Evolutionary conservation across 2,113 vertebrate genomes (phyloP).

Genomic region (Chascanopsetta lugubris): DNA sequence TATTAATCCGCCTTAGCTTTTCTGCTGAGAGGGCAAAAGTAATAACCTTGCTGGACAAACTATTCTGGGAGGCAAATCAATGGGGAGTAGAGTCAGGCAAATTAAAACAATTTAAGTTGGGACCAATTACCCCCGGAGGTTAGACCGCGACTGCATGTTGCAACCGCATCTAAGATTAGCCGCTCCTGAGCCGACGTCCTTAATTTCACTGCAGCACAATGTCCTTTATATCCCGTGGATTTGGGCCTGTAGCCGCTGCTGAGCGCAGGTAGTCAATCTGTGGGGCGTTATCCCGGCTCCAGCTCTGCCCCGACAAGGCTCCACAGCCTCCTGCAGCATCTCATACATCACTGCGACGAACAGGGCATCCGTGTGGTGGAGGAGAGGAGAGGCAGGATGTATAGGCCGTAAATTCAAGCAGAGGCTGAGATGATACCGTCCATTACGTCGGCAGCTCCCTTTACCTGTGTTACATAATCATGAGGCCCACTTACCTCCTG

Average conservation of each 20-base stretch:
- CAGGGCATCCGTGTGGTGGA: constrained; percentile 32
- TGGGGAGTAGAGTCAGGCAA: constrained; percentile 17
- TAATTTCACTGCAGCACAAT: constrained; percentile 40
- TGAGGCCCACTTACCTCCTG: neutral
- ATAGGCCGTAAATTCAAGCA: constrained; percentile 23
- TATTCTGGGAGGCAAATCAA: constrained; percentile 16
- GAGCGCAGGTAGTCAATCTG: constrained; percentile 65
- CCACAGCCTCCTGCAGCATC: constrained; percentile 45
- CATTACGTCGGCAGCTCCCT: neutral
- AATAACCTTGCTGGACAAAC: constrained; percentile 33
- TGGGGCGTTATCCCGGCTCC: constrained; percentile 54
- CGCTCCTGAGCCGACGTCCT: constrained; percentile 27
- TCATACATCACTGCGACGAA: constrained; percentile 67
- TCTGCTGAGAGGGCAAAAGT: constrained; percentile 34
- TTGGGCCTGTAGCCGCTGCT: constrained; percentile 40
- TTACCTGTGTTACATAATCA: neutral
- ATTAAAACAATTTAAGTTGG: constrained; percentile 30
- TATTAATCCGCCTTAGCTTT: constrained; percentile 21
- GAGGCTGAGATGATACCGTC: constrained; percentile 19
- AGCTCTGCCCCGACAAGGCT: constrained; percentile 36
- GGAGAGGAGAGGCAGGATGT: constrained; percentile 10
- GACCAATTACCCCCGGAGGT: constrained; percentile 34
- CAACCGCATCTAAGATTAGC: constrained; percentile 38
- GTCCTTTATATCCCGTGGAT: constrained; percentile 51
- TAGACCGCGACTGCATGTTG: constrained; percentile 28